Evolutionary conservation across 2,888 invertebrate genomes (phyloP).

Genomic region (Gryllus longicercus): DNA sequence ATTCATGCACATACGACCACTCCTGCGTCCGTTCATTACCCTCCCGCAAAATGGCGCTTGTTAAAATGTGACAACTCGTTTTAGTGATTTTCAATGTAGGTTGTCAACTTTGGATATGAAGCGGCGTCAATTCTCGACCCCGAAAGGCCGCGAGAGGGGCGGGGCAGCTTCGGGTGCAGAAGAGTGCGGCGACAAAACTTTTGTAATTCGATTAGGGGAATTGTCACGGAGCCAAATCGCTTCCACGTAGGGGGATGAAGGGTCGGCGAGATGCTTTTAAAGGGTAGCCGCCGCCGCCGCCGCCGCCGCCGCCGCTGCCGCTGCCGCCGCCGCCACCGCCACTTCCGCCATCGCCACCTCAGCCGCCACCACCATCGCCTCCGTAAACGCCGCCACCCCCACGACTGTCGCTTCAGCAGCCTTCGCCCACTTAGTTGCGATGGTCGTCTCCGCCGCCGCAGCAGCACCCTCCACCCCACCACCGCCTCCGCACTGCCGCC

Average conservation of each 20-base stretch:
- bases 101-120: constrained; percentile 17
- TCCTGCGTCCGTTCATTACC: background rate
- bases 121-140: background rate
- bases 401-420: too few species aligned
- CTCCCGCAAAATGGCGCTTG: background rate
- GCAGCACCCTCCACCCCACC: too few species aligned
- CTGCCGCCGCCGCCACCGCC: too few species aligned
- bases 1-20: background rate
- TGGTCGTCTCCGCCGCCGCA: too few species aligned
- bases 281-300: background rate
- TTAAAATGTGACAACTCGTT: background rate
- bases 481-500: too few species aligned
- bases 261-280: background rate
- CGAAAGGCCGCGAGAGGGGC: background rate
- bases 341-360: too few species aligned
- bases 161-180: background rate
- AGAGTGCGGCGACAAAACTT: background rate
- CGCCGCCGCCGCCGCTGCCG: too few species aligned
- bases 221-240: constrained; percentile 17
- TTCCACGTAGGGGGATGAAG: constrained; percentile 4
- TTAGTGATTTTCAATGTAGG: constrained; percentile 1
- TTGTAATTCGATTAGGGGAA: constrained; percentile 17
- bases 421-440: too few species aligned
- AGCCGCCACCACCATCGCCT: too few species aligned
- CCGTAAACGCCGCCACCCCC: too few species aligned